Percentiles rank a stretch among this genome's conserved stretches.
Evolutionary conservation across 2,888 invertebrate genomes (phyloP).

Genomic region (Meloe dianella): DNA sequence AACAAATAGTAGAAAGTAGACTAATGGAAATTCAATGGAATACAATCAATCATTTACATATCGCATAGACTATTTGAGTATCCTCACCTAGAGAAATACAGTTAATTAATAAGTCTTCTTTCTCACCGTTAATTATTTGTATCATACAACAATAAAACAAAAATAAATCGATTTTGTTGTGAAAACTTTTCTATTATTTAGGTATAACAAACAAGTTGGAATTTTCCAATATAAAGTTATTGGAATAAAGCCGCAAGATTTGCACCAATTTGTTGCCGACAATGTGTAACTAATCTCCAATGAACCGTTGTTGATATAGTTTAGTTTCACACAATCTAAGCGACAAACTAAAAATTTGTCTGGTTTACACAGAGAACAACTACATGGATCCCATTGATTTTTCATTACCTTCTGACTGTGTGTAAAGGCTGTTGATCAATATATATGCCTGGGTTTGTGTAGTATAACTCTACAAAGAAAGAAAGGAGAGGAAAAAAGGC

Average conservation of each 20-base stretch:
- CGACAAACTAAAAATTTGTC: conserved; percentile 1
- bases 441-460: neutral
- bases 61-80: no score
- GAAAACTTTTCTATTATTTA: neutral
- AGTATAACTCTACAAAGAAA: neutral
- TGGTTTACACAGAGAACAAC: conserved; percentile 16
- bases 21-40: neutral
- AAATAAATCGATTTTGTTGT: neutral
- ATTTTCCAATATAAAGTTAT: conserved; percentile 6
- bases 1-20: neutral
- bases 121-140: no score
- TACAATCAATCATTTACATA: no score
- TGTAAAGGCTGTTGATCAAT: neutral
- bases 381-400: conserved; percentile 23
- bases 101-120: no score
- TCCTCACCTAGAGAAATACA: no score
- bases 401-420: conserved; percentile 21
- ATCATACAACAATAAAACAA: neutral
- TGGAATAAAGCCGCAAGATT: conserved; percentile 27
- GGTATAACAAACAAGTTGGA: neutral
- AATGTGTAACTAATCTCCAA: conserved; percentile 25
- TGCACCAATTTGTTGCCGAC: conserved; percentile 32
- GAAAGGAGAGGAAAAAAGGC: neutral
- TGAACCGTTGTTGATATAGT: conserved; percentile 17
- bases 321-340: neutral